phyloP scores from a whole-genome alignment of 2,888 invertebrate genomes.

The Agriopis aurantiaria region DNA sequence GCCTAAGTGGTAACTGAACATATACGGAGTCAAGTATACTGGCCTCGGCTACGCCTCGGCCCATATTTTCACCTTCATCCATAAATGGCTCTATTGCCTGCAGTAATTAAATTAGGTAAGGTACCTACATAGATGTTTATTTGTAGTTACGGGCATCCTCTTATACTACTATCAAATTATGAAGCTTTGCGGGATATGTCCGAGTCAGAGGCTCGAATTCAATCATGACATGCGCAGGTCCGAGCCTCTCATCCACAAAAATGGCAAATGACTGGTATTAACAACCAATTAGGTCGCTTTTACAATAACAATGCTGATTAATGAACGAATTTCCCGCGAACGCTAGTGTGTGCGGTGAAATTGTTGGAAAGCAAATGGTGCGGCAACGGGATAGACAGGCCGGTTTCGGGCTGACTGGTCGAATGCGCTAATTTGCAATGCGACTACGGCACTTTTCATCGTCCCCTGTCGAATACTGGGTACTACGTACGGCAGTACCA shows the following conservation, averaged over 20 bases:
- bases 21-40: too few relatives aligned
- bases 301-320: conserved; percentile 55
- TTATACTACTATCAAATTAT: not conserved
- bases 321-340: conserved; percentile 55
- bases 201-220: not conserved
- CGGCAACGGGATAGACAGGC: conserved; percentile 65
- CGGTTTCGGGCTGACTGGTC: conserved; percentile 66
- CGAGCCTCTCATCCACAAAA: conserved; percentile 9
- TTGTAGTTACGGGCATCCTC: not conserved
- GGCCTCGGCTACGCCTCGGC: too few relatives aligned
- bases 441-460: conserved; percentile 68
- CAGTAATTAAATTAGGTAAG: too few relatives aligned
- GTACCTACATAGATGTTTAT: not conserved
- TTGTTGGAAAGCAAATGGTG: conserved; percentile 69
- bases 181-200: not conserved
- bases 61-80: too few relatives aligned
- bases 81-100: too few relatives aligned
- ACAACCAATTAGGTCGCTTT: conserved; percentile 53
- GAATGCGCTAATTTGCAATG: conserved; percentile 74
- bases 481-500: conserved; percentile 13
- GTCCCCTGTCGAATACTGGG: conserved; percentile 42
- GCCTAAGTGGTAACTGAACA: too few relatives aligned
- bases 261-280: conserved; percentile 45
- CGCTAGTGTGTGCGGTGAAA: conserved; percentile 54
- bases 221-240: conserved; percentile 10